Base-by-base conservation (phyloP, 2,113 vertebrate species). In the Hiodon alosoides region DNA sequence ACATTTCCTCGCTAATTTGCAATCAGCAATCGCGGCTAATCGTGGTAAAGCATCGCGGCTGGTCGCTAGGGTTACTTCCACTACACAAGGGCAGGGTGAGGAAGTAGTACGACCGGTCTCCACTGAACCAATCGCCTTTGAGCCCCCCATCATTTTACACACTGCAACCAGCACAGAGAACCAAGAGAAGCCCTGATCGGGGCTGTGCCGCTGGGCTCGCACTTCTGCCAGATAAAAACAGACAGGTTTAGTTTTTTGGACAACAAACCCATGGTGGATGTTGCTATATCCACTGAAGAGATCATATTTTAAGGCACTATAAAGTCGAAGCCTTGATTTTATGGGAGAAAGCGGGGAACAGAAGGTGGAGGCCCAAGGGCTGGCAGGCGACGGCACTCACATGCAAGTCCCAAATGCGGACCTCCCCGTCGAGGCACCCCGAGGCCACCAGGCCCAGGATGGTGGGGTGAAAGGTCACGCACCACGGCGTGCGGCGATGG, bases 381-480 rank as follows among this genome's bases (percentile, higher is more conserved):
- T 7, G 16, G 47, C 4, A 7, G 54, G 59, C 54, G 2, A 7
- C 62, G 69, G 74, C 52, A 94, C 97, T 95, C 90, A 98, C 97
- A 0, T 98, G 97, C 78, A 99, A 90, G 90, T 99, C 97, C 97
- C 97, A 99, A 84, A 99, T 99, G 72, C 97, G 94, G 87, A 99
- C 97, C 86, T 99, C 97, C 58, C 97, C 97, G 79, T 99, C 97
- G 75, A 99, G 92, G 90, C 97, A 99, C 80, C 97, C 97, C 4
- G 97, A 99, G 79, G 97, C 97, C 88, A 98, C 95, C 78, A 99
- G 93, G 83, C 97, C 97, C 0, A 96, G 92, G 81, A 98, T 99
- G 70, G 95, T 98, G 79, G 97, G 97, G 84, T 99, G 97, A 88
- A 99, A 99, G 76, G 97, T 98, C 84, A 99, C 95, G 80, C 97